phyloP scores from a whole-genome alignment of 2,113 vertebrate species.

The Sapajus apella region DNA sequence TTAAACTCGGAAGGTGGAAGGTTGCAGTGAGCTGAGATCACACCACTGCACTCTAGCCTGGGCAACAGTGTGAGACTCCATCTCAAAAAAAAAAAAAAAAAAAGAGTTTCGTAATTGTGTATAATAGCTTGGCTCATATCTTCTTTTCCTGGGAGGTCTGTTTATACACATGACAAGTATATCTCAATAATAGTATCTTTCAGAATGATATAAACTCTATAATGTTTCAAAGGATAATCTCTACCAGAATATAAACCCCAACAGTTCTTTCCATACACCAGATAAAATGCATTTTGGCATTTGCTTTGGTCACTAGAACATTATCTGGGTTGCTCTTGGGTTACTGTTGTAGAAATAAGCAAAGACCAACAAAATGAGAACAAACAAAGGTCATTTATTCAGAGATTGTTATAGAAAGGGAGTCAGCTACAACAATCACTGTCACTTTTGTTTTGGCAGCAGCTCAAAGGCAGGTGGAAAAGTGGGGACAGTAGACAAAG shows the following conservation, averaged over 20 bases:
- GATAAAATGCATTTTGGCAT: neutral
- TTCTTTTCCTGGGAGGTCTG: neutral
- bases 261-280: neutral
- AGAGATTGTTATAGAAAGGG: neutral
- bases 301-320: slow-evolving; percentile 4
- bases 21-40: too few species aligned
- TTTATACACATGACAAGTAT: neutral
- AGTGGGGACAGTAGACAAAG: neutral
- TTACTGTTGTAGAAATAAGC: slow-evolving; percentile 11
- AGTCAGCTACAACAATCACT: neutral
- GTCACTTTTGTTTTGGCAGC: neutral
- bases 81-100: too few species aligned
- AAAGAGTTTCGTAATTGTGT: neutral
- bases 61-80: too few species aligned
- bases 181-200: slow-evolving; percentile 25
- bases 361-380: slow-evolving; percentile 31
- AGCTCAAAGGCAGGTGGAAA: neutral
- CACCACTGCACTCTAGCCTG: too few species aligned
- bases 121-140: neutral
- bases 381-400: neutral
- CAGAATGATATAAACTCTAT: slow-evolving; percentile 5
- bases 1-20: too few species aligned
- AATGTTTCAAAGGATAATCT: slow-evolving; percentile 16
- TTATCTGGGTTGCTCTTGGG: neutral
- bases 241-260: neutral